Base-by-base conservation (phyloP, 92 coral and sea anemone genomes). In the Epizoanthus illoricatus region DNA sequence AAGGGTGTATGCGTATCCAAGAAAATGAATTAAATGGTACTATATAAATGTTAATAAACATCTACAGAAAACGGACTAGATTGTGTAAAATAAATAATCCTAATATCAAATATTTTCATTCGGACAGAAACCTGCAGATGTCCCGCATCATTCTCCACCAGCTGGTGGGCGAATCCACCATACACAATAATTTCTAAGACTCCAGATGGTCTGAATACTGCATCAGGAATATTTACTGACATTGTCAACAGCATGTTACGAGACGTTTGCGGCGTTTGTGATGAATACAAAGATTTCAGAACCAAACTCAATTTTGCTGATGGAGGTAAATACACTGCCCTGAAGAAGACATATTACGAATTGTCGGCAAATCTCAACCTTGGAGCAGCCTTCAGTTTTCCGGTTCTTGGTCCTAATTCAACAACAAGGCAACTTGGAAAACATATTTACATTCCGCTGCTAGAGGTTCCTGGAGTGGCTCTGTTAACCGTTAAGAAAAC, bases 151-250 rank as follows among this genome's bases (percentile, higher is more conserved):
- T 40, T 85, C 33, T 66, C 71, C 55, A 76, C 80, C 7, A 78
- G 64, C 23, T 85, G 84, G 88, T 85, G 88, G 88, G 55, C 4
- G 7, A 76, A 54, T 42, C 84, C 84, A 17, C 88, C 88, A 9
- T 85, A 85, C 58, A 57, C 84, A 41, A 71, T 67, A 23, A 67
- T 56, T 4, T 12, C 45, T 2, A 68, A 1, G 54, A 54, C 81
- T 7, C 49, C 52, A 6, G 33, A 64, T 23, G 61, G 69, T 60
- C 20, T 39, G 73, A 15, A 68, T 19, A 39, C 5, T 12, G 45
- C 21, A 23, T 68, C 73, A 3, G 88, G 88, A 13, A 59, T 85
- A 20, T 65, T 84, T 47, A 42, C 59, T 10, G 54, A 39, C 49
- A 56, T 71, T 2, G 76, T 85, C 3, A 57, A 76, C 36, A 5